A percentile compares a stretch with the other conserved stretches of the same genome.
These are phyloP conservation scores for Phyllostomus hastatus DNA, from an alignment of 2,113 vertebrate genomes.

Conservation along the genomic window DNA sequence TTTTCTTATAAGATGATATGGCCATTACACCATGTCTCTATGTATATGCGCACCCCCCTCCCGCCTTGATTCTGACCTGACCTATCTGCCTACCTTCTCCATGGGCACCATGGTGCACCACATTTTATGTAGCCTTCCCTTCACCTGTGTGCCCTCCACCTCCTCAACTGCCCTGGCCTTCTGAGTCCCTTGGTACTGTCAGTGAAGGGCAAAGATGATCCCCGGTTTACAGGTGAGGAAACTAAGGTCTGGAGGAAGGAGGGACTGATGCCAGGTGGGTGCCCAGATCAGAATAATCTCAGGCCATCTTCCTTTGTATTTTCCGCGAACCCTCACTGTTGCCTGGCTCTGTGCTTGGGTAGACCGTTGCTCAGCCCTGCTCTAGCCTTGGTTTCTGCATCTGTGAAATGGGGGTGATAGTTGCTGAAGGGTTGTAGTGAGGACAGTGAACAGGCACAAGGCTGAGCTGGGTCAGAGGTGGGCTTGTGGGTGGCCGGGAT, in stretches of 20 bases:
- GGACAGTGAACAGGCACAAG: neutral
- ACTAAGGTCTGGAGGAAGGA: neutral
- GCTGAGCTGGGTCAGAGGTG: neutral
- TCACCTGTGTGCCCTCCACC: neutral
- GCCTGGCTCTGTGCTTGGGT: accelerated
- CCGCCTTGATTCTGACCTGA: neutral
- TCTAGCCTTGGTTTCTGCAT: neutral
- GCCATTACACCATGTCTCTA: no score
- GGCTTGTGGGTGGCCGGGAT: accelerated
- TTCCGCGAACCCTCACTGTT: neutral
- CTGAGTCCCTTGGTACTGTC: neutral
- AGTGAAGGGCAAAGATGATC: neutral
- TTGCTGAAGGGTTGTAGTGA: neutral
- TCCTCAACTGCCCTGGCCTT: neutral
- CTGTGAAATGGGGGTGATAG: neutral
- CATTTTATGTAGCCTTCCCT: neutral
- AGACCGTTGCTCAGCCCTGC: neutral
- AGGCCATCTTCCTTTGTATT: neutral
- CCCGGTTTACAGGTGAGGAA: neutral
- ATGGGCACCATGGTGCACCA: neutral
- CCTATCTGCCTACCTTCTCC: neutral
- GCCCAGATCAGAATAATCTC: neutral
- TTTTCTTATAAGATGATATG: neutral
- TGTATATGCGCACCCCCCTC: no score
- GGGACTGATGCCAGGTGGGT: neutral